Percentiles rank a stretch among this genome's conserved stretches.
Evolutionary conservation across 1,140 invertebrate species (phyloP).

Genomic region (Pseudomyrmex sp.): DNA sequence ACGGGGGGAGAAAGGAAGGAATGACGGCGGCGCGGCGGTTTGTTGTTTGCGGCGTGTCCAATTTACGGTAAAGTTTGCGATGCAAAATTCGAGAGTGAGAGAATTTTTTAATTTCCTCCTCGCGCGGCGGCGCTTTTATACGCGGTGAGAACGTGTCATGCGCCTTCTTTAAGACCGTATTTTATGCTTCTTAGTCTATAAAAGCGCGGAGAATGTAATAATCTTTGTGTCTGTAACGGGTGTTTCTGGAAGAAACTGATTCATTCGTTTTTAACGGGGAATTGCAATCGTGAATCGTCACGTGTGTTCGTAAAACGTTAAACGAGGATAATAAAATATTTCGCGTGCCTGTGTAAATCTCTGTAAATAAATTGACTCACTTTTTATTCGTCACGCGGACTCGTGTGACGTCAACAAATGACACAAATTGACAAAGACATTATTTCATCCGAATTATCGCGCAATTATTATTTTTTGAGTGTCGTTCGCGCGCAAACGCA

Average conservation of each 20-base stretch:
- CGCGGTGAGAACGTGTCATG: not conserved
- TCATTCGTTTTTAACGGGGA: too few relatives aligned
- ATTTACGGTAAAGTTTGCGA: constrained; percentile 35
- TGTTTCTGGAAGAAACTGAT: constrained; percentile 1
- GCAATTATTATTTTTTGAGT: too few relatives aligned
- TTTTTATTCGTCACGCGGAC: not conserved
- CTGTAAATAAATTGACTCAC: too few relatives aligned
- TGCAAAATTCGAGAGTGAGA: not conserved
- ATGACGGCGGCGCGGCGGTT: not conserved
- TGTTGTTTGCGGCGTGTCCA: not conserved
- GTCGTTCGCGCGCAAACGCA: not conserved
- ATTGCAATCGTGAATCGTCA: too few relatives aligned
- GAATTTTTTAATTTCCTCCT: constrained; percentile 41
- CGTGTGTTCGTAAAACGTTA: too few relatives aligned
- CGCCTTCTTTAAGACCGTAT: constrained; percentile 30
- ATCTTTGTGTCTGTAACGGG: not conserved
- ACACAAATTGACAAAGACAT: too few relatives aligned
- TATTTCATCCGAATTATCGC: too few relatives aligned
- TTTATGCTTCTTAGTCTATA: constrained; percentile 30
- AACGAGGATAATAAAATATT: too few relatives aligned
- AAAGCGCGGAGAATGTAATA: constrained; percentile 22
- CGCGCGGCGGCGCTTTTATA: constrained; percentile 20
- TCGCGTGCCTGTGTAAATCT: too few relatives aligned
- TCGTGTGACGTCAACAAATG: not conserved
- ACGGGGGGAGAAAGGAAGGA: not conserved